phyloP scores from a whole-genome alignment of 2,113 vertebrate species.

The Synodontis membranacea region DNA sequence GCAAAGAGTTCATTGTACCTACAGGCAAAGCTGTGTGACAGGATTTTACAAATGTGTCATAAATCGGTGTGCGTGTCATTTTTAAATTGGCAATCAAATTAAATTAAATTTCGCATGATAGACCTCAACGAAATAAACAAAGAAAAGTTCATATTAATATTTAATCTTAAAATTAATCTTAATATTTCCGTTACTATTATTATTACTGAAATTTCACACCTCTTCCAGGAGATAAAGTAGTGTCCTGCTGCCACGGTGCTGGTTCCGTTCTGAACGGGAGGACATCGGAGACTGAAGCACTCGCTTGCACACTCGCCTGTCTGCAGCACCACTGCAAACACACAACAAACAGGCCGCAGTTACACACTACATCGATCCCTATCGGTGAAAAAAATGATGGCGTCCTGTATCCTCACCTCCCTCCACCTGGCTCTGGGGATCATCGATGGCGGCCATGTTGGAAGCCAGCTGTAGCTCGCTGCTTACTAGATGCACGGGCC shows the following conservation, averaged over 20 bases:
- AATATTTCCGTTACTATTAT: background rate
- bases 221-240: slow-evolving; percentile 91
- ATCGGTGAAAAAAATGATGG: background rate
- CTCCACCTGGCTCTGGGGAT: slow-evolving; percentile 83
- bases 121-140: no score
- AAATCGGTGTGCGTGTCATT: background rate
- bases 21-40: background rate
- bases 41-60: background rate
- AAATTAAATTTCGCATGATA: no score
- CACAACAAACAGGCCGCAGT: background rate
- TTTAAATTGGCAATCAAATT: background rate
- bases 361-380: background rate
- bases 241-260: slow-evolving; percentile 85
- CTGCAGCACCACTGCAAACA: slow-evolving; percentile 84
- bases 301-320: slow-evolving; percentile 92
- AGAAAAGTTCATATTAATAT: background rate
- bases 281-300: slow-evolving; percentile 90
- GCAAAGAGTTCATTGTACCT: background rate
- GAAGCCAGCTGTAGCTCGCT: slow-evolving; percentile 84
- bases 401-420: slow-evolving; percentile 70
- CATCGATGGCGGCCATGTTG: slow-evolving; percentile 79
- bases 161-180: no score
- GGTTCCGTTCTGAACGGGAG: slow-evolving; percentile 71
- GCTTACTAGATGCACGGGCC: slow-evolving; percentile 84
- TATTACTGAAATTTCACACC: slow-evolving; percentile 65